Base-by-base conservation (phyloP, 2,888 invertebrate species). In the Apodemia duryi region DNA sequence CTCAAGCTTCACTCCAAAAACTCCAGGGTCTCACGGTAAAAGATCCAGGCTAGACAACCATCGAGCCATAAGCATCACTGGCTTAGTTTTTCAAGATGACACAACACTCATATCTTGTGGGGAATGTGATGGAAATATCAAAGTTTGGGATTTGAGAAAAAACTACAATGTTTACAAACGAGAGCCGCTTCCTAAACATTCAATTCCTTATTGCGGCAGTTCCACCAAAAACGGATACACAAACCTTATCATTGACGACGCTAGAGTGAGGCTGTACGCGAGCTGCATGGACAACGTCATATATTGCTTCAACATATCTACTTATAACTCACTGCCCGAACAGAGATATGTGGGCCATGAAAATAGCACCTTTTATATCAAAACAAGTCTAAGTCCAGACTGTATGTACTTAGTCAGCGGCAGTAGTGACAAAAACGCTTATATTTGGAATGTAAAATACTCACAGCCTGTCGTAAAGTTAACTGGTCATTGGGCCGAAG, bases 211-310 rank as follows among this genome's bases (percentile, higher is more conserved):
- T 81, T 93, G 94, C 51, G 97, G 97, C 7, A 91, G 91, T 68
- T 95, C 95, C 28, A 93, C 94, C 1, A 88, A 88, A 71, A 93
- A 93, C 75, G 97, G 96, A 0, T 97, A 95, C 81, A 96, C 97
- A 6, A 96, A 96, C 78, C 86, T 98, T 11, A 84, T 95, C 28
- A 91, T 97, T 67, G 96, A 97, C 81, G 94, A 94, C 10, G 90
- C 94, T 2, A 88, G 94, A 38, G 88, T 94, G 49, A 93, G 93
- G 35, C 84, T 98, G 5, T 98, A 96, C 86, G 98, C 97, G 7
- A 97, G 95, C 83, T 97, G 97, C 83, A 95, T 97, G 93, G 97
- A 98, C 82, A 95, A 95, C 78, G 94, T 94, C 62, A 96, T 98
- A 68, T 98, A 98, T 81, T 95, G 96, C 78, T 98, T 96, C 81